These are phyloP conservation scores for Melanogrammus aeglefinus DNA, from an alignment of 2,797 vertebrate genomes.

Conservation along the genomic window DNA sequence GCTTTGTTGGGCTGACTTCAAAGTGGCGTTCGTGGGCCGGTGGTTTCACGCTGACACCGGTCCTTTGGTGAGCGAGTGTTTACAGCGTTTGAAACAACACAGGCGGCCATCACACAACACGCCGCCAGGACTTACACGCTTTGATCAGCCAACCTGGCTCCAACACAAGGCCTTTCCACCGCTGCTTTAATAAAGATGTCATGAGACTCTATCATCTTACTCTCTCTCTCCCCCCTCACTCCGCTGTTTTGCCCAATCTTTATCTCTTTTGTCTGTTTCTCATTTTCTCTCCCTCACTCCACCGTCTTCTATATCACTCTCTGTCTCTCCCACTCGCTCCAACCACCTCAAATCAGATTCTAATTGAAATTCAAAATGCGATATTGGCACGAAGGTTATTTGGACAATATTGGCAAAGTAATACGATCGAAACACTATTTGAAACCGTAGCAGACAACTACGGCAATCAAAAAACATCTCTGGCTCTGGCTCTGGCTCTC, in stretches of 20 bases:
- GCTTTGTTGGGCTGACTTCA: slow-evolving; percentile 51
- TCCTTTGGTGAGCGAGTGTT: slow-evolving; percentile 69
- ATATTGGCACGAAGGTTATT: too few relatives aligned
- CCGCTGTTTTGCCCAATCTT: background rate
- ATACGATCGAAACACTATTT: too few relatives aligned
- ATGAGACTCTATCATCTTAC: slow-evolving; percentile 13
- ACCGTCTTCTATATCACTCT: background rate
- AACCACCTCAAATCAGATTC: too few relatives aligned
- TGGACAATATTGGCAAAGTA: too few relatives aligned
- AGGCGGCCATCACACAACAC: background rate
- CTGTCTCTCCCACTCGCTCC: background rate
- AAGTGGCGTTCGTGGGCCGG: slow-evolving; percentile 49
- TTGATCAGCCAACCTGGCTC: slow-evolving; percentile 38
- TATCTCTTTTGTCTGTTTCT: background rate
- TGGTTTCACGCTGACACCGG: slow-evolving; percentile 60
- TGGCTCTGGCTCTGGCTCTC: too few relatives aligned
- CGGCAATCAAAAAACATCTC: too few relatives aligned
- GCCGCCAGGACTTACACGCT: slow-evolving; percentile 32
- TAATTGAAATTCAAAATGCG: too few relatives aligned
- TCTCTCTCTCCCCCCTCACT: background rate
- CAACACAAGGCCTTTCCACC: slow-evolving; percentile 26
- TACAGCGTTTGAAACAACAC: slow-evolving; percentile 61
- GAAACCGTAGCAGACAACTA: too few relatives aligned
- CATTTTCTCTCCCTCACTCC: background rate
- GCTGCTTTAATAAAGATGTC: slow-evolving; percentile 30